Evolutionary conservation across 2,888 invertebrate species (phyloP).

Genomic region (Harpagoxenus sublaevis): DNA sequence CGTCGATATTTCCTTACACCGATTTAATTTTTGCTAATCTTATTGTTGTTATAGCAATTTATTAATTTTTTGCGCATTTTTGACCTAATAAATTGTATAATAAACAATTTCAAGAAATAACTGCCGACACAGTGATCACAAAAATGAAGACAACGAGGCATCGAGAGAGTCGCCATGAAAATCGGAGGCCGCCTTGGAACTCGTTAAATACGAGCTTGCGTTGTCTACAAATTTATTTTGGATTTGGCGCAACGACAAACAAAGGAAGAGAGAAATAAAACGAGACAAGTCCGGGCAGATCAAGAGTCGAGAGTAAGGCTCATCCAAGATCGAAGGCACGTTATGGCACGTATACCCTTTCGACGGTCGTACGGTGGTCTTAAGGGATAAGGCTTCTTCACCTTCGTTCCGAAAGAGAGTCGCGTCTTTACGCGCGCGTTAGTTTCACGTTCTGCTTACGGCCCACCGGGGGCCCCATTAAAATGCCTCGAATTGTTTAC

Average conservation of each 20-base stretch:
- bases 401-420: conserved; percentile 62
- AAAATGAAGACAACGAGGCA: neutral
- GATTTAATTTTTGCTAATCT: neutral
- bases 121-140: neutral
- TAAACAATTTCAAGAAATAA: neutral
- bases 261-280: conserved; percentile 60
- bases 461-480: conserved; percentile 78
- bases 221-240: conserved; percentile 68
- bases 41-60: neutral
- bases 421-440: conserved; percentile 63
- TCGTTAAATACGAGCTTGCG: conserved; percentile 54
- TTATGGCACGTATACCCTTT: conserved; percentile 78
- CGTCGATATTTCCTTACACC: neutral
- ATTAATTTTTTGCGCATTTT: neutral
- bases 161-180: conserved; percentile 3
- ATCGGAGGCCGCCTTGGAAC: conserved; percentile 15
- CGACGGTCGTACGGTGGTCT: conserved; percentile 81
- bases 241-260: conserved; percentile 52
- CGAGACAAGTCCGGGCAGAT: conserved; percentile 54
- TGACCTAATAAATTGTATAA: neutral
- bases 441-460: conserved; percentile 77
- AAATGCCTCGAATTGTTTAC: conserved; percentile 82
- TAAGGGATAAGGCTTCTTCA: conserved; percentile 76
- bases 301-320: conserved; percentile 67
- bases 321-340: conserved; percentile 78